A percentile compares a stretch with the other conserved stretches of the same genome.
These are phyloP conservation scores for Napeogenes sylphis DNA, from an alignment of 2,888 invertebrate genomes.

Conservation along the genomic window DNA sequence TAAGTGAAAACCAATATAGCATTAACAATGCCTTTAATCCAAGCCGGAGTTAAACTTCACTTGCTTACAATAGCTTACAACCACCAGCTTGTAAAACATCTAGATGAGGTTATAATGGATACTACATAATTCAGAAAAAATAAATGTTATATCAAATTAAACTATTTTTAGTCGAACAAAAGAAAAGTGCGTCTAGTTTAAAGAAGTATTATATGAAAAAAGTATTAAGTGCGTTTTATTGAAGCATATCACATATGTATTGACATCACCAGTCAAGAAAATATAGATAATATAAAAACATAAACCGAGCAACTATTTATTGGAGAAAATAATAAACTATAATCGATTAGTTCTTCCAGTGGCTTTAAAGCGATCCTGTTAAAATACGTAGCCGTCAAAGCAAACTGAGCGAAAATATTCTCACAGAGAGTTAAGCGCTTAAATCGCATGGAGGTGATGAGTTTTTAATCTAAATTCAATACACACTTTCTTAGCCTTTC, in stretches of 20 bases:
- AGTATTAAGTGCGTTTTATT: no score
- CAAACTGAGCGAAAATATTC: slow-evolving; percentile 50
- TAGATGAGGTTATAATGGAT: slow-evolving; percentile 10
- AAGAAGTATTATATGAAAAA: no score
- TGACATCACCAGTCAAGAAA: background rate
- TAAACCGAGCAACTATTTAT: no score
- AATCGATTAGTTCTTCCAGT: slow-evolving; percentile 19
- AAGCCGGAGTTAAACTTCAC: slow-evolving; percentile 41
- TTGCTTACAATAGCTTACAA: slow-evolving; percentile 43
- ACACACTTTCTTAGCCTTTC: slow-evolving; percentile 30
- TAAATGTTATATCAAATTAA: no score
- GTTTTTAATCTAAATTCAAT: slow-evolving; percentile 32
- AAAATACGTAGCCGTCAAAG: slow-evolving; percentile 40
- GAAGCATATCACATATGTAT: no score
- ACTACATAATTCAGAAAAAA: background rate
- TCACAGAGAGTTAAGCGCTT: slow-evolving; percentile 32
- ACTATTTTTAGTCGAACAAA: no score
- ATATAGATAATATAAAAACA: background rate
- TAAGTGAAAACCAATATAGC: slow-evolving; percentile 42
- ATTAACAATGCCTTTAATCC: slow-evolving; percentile 45
- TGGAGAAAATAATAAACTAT: background rate
- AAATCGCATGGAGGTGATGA: slow-evolving; percentile 31
- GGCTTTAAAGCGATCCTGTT: slow-evolving; percentile 16
- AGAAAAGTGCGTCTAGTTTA: no score
- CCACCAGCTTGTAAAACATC: slow-evolving; percentile 1